Evolutionary conservation across 2,888 invertebrate species (phyloP).

Genomic region (Tenthredo scrophulariae): DNA sequence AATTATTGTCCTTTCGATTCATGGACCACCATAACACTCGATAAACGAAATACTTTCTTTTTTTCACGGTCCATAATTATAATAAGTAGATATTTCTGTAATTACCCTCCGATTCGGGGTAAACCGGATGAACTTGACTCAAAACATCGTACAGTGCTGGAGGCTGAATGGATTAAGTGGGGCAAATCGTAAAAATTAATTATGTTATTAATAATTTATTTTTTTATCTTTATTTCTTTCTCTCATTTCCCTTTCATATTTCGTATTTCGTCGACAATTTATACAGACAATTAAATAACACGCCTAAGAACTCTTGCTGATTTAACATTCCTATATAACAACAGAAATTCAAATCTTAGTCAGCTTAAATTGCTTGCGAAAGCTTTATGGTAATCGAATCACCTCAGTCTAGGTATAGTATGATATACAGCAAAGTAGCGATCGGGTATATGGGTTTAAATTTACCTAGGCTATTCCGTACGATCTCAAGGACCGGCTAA

Average conservation of each 20-base stretch:
- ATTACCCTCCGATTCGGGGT: constrained; percentile 18
- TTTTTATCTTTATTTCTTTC: not conserved
- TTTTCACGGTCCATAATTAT: not conserved
- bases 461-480: not conserved
- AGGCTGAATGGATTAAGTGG: constrained; percentile 12
- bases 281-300: not conserved
- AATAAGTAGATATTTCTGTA: constrained; percentile 10
- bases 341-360: constrained; percentile 4
- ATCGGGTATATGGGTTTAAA: not conserved
- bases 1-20: not conserved
- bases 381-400: constrained; percentile 45
- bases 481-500: constrained; percentile 50
- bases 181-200: constrained; percentile 39
- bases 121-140: constrained; percentile 18
- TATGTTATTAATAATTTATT: constrained; percentile 26
- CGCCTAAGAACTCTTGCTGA: too few species aligned
- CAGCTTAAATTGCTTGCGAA: constrained; percentile 39
- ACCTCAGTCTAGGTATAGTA: constrained; percentile 9
- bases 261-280: not conserved
- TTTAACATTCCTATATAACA: not conserved
- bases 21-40: not conserved
- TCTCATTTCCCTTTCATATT: not conserved
- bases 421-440: not conserved
- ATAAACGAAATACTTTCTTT: not conserved
- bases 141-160: not conserved